phyloP scores from a whole-genome alignment of 2,888 invertebrate genomes.

The Rotaria sp. region DNA sequence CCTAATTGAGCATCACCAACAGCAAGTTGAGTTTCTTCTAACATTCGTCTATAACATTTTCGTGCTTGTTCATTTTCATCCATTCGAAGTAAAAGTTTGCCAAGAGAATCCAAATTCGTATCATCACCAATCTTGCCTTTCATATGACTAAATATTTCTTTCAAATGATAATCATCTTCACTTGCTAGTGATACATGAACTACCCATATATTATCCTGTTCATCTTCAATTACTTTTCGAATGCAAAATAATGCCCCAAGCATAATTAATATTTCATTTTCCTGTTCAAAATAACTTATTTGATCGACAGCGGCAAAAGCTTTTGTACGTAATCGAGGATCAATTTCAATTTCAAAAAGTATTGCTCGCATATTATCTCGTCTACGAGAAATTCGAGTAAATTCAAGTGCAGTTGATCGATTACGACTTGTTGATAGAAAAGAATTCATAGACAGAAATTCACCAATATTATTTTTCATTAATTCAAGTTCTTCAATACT shows the following conservation, averaged over 20 bases:
- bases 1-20: neutral
- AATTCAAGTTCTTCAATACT: neutral
- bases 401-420: neutral
- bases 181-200: neutral
- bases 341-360: neutral
- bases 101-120: neutral
- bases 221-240: neutral
- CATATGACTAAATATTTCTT: neutral
- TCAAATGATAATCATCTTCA: constrained; percentile 3
- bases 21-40: neutral
- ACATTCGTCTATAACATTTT: neutral
- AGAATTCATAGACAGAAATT: neutral
- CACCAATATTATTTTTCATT: neutral
- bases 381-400: neutral
- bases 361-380: neutral
- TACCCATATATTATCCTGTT: neutral
- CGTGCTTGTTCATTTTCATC: neutral
- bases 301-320: neutral
- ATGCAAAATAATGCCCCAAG: neutral
- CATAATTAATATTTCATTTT: neutral
- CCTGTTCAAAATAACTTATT: neutral
- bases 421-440: neutral
- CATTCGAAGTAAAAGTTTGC: neutral
- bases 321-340: neutral
- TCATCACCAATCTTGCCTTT: neutral